Conservation (phyloP, 1,140 invertebrate species). For the Penaeus indicus region DNA sequence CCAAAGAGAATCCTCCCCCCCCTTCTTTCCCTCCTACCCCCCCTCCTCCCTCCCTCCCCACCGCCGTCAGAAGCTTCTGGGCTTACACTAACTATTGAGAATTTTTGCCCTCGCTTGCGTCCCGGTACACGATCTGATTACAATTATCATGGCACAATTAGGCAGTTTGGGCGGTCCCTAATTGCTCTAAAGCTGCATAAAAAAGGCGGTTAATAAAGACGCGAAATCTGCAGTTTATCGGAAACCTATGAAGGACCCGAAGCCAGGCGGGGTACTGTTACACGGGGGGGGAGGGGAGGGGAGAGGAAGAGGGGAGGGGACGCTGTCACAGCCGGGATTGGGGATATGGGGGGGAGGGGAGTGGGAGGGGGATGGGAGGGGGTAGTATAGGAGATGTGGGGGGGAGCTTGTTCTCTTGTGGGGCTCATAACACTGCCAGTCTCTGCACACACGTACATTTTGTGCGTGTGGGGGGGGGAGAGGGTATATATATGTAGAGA, state of each 20-base stretch:
- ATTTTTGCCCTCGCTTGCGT: constrained; percentile 8
- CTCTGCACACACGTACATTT: neutral
- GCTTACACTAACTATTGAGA: neutral
- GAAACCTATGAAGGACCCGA: constrained; percentile 42
- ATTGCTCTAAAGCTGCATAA: constrained; percentile 35
- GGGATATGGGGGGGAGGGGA: too few species aligned
- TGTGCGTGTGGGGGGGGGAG: neutral
- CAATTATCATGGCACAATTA: constrained; percentile 51
- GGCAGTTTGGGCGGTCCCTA: constrained; percentile 34
- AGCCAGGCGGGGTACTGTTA: neutral
- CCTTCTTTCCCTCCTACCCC: too few species aligned
- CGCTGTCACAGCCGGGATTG: too few species aligned
- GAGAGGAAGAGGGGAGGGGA: neutral
- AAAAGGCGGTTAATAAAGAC: constrained; percentile 46
- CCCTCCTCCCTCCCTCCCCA: too few species aligned
- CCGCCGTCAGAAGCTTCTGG: too few species aligned
- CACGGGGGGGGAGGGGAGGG: neutral
- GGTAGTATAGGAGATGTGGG: too few species aligned
- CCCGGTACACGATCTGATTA: constrained; percentile 37
- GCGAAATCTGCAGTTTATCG: constrained; percentile 29
- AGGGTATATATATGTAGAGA: neutral
- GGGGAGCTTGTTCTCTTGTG: neutral
- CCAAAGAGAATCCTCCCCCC: too few species aligned
- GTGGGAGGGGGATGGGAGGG: too few species aligned
- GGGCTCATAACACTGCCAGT: neutral